Evolutionary conservation across 2,113 vertebrate species (phyloP).

Genomic region (Potamarius usumacintae): DNA sequence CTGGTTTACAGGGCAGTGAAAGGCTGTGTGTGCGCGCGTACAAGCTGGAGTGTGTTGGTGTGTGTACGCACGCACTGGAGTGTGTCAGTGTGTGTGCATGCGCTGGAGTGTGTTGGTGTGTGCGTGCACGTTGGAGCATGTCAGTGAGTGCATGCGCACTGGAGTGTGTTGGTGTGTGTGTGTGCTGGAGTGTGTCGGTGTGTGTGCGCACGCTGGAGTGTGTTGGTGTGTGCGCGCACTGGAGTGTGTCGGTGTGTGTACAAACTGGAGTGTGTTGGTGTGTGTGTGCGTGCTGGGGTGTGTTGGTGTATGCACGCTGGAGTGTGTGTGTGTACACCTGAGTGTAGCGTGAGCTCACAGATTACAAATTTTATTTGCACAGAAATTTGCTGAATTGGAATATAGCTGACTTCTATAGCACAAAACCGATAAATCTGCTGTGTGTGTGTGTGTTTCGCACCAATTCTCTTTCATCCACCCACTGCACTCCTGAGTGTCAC

Average conservation of each 20-base stretch:
- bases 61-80: neutral
- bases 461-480: constrained; percentile 4
- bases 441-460: neutral
- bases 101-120: neutral
- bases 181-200: neutral
- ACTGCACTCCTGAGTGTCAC: neutral
- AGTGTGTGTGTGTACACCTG: neutral
- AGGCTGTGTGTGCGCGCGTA: neutral
- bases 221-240: neutral
- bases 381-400: constrained; percentile 55
- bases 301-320: neutral
- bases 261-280: neutral
- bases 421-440: neutral
- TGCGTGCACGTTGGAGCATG: too few relatives aligned
- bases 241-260: neutral
- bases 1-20: neutral
- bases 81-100: neutral
- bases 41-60: neutral
- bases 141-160: neutral
- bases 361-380: constrained; percentile 47
- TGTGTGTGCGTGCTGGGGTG: neutral
- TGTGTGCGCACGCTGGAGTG: neutral
- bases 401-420: constrained; percentile 49
- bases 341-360: constrained; percentile 37
- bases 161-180: neutral